phyloP scores from a whole-genome alignment of 1,140 invertebrate species.

The Drosophila sp. region DNA sequence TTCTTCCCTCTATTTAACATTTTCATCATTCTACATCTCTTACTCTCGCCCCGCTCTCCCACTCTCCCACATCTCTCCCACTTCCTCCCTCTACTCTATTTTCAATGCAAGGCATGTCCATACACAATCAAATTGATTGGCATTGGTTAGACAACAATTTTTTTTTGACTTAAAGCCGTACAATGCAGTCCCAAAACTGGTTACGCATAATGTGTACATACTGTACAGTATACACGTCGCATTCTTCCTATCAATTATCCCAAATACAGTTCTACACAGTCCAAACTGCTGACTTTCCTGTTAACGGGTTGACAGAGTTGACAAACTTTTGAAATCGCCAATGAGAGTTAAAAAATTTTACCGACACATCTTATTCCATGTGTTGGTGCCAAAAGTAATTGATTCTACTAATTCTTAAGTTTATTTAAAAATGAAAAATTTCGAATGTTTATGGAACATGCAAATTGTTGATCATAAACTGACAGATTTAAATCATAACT shows the following conservation, averaged over 20 bases:
- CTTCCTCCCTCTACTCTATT: background rate
- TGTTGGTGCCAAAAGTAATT: too few species aligned
- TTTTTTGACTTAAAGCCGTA: background rate
- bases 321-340: too few species aligned
- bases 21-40: background rate
- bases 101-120: conserved; percentile 3
- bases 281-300: too few species aligned
- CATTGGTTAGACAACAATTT: conserved; percentile 12
- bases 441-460: too few species aligned
- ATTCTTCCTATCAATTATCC: background rate
- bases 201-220: background rate
- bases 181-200: background rate
- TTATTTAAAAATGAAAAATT: too few species aligned
- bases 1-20: conserved; percentile 2
- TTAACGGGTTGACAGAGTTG: too few species aligned
- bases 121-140: conserved; percentile 19
- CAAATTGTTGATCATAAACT: too few species aligned
- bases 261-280: background rate
- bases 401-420: too few species aligned
- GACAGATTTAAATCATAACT: too few species aligned
- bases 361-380: too few species aligned
- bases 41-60: conserved; percentile 9
- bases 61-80: background rate
- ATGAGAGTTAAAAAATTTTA: too few species aligned
- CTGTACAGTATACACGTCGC: background rate